Evolutionary conservation across 2,113 vertebrate species (phyloP).

Genomic region (Gila orcuttii): DNA sequence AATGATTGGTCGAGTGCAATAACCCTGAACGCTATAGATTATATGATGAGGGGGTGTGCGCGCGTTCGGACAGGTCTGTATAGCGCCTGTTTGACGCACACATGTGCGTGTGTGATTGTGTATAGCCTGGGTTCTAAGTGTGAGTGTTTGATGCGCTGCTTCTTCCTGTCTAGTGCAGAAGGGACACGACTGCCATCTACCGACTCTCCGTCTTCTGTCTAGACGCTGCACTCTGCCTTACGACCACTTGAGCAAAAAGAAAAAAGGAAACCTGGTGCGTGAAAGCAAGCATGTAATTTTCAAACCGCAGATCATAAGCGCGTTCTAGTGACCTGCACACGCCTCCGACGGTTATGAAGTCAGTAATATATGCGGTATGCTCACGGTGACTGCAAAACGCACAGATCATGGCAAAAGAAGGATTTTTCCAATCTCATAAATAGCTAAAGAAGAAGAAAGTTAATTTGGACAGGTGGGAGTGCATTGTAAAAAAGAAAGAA

Average conservation of each 20-base stretch:
- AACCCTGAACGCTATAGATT: conserved; percentile 77
- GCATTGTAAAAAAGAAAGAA: neutral
- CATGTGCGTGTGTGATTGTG: conserved; percentile 34
- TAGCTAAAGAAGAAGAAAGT: neutral
- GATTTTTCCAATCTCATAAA: neutral
- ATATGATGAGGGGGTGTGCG: conserved; percentile 15
- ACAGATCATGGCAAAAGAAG: neutral
- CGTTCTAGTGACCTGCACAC: neutral
- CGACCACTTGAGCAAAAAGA: conserved; percentile 10
- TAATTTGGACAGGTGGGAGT: neutral
- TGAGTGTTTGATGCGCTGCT: conserved; percentile 45
- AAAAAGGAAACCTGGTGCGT: neutral
- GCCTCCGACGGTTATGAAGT: neutral
- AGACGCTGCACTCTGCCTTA: neutral
- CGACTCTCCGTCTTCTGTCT: conserved; percentile 62
- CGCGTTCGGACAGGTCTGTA: conserved; percentile 38
- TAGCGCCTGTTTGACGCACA: conserved; percentile 42
- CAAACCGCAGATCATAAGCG: neutral
- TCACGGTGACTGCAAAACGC: neutral
- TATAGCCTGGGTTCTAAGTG: neutral
- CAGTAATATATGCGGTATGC: neutral
- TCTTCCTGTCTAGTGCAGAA: conserved; percentile 63
- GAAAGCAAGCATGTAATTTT: neutral
- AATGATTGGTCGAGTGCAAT: conserved; percentile 85
- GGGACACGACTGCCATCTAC: conserved; percentile 91